Conservation (phyloP, 2,113 vertebrate genomes). For the Cyprinodon brontotheroides region DNA sequence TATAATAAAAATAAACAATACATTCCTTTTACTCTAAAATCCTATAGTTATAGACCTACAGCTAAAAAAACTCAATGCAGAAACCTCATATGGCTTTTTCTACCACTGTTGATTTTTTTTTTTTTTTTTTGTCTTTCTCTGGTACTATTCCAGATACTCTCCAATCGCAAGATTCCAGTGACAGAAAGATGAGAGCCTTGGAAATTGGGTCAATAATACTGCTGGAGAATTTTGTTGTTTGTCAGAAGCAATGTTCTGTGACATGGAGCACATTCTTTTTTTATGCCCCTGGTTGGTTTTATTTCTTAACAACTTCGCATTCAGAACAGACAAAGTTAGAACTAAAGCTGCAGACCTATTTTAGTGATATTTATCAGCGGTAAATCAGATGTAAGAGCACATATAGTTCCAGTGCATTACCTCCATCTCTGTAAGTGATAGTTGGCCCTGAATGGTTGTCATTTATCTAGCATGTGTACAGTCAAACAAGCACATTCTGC, state of each 20-base stretch:
- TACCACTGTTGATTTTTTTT: not conserved
- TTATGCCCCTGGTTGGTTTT: slow-evolving; percentile 16
- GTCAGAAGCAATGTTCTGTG: slow-evolving; percentile 26
- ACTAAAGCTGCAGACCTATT: slow-evolving; percentile 15
- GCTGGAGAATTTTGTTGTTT: slow-evolving; percentile 11
- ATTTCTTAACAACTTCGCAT: not conserved
- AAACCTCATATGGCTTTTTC: not conserved
- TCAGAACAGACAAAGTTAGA: slow-evolving; percentile 20
- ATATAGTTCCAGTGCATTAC: slow-evolving; percentile 5
- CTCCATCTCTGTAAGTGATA: slow-evolving; percentile 21
- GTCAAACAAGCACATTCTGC: slow-evolving; percentile 20
- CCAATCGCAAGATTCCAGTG: slow-evolving; percentile 3
- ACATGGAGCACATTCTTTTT: slow-evolving; percentile 9
- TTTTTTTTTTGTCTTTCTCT: not conserved
- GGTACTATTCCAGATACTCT: not conserved
- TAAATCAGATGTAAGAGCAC: slow-evolving; percentile 25
- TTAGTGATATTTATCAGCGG: slow-evolving; percentile 35
- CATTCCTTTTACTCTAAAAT: too few relatives aligned
- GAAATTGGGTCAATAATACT: slow-evolving; percentile 2
- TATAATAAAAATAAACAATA: not conserved
- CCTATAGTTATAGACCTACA: too few relatives aligned
- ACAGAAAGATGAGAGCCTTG: slow-evolving; percentile 1
- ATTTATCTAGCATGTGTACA: slow-evolving; percentile 7
- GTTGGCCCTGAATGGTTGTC: slow-evolving; percentile 4
- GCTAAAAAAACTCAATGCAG: too few relatives aligned